Conservation (phyloP, 2,888 invertebrate genomes). For the Patella ulyssiponensis region DNA sequence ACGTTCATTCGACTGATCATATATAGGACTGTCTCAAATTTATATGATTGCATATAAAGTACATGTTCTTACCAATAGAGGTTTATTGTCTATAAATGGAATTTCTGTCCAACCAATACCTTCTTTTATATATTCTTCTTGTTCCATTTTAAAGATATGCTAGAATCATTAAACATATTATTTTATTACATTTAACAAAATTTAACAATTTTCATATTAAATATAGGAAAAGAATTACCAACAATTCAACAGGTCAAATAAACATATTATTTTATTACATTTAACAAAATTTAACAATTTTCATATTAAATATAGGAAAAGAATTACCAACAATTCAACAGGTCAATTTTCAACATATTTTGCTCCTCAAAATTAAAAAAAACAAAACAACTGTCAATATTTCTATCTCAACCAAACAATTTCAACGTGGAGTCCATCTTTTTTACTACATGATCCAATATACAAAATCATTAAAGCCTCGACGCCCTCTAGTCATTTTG, state of each 20-base stretch:
- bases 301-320: neutral
- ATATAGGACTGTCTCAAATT: neutral
- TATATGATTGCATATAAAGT: neutral
- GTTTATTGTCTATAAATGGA: conserved; percentile 69
- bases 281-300: neutral
- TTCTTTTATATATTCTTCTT: conserved; percentile 68
- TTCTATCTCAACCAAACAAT: neutral
- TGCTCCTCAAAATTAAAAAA: too few species aligned
- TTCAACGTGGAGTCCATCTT: too few species aligned
- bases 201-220: neutral
- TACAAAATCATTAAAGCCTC: too few species aligned
- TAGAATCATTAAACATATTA: conserved; percentile 38
- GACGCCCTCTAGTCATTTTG: too few species aligned
- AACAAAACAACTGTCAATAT: neutral
- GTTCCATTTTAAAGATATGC: conserved; percentile 70
- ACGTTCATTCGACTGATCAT: neutral
- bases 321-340: neutral
- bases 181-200: neutral
- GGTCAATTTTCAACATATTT: neutral
- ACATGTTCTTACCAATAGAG: conserved; percentile 56
- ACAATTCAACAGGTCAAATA: too few species aligned
- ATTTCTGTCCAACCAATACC: conserved; percentile 69
- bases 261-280: neutral
- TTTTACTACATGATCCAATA: too few species aligned
- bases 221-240: neutral